A percentile compares a stretch with the other conserved stretches of the same genome.
Evolutionary conservation across 2,113 vertebrate genomes (phyloP).

Genomic region (Entosphenus tridentatus): DNA sequence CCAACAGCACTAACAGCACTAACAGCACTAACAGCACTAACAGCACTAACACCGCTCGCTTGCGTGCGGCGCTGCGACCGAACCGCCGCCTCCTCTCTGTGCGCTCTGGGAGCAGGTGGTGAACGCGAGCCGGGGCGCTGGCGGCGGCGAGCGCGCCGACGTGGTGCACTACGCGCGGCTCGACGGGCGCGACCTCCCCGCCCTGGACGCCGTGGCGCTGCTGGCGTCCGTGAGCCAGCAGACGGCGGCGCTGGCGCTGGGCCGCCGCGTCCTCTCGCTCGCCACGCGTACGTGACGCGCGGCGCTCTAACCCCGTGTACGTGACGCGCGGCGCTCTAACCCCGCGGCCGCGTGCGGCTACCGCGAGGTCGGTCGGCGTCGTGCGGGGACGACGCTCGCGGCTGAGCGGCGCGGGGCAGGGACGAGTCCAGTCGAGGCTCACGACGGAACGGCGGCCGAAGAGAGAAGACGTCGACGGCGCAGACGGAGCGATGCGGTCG

Average conservation of each 20-base stretch:
- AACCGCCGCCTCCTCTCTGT: too few relatives aligned
- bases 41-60: too few relatives aligned
- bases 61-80: too few relatives aligned
- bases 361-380: too few relatives aligned
- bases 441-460: too few relatives aligned
- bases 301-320: conserved; percentile 56
- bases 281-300: conserved; percentile 54
- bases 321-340: conserved; percentile 31
- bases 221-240: conserved; percentile 75
- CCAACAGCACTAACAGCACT: too few relatives aligned
- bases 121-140: conserved; percentile 36
- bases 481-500: too few relatives aligned
- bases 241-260: conserved; percentile 73
- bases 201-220: conserved; percentile 34
- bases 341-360: conserved; percentile 42
- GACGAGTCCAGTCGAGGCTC: too few relatives aligned
- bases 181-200: conserved; percentile 24
- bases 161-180: conserved; percentile 41
- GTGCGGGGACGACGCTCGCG: too few relatives aligned
- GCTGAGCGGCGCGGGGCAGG: too few relatives aligned
- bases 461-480: too few relatives aligned
- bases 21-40: too few relatives aligned
- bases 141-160: conserved; percentile 48
- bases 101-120: conserved; percentile 35
- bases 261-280: conserved; percentile 58